Evolutionary conservation across 2,797 vertebrate genomes (phyloP).

Genomic region (Rachycentron canadum): DNA sequence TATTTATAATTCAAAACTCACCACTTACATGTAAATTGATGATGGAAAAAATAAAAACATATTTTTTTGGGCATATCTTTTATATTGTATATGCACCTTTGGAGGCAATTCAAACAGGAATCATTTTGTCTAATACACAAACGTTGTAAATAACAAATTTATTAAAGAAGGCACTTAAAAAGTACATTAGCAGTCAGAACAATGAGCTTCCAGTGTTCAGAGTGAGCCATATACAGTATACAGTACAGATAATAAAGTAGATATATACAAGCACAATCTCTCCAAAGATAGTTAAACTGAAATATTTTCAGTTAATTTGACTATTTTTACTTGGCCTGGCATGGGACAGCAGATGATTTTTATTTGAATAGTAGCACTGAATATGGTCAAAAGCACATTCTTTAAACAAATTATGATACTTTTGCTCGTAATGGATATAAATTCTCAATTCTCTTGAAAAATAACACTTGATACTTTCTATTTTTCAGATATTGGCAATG

Average conservation of each 20-base stretch:
- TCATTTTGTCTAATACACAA: not conserved
- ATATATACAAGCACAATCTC: constrained; percentile 20
- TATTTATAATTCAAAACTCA: no score
- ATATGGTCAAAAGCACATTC: not conserved
- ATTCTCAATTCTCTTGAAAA: not conserved
- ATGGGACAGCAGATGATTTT: constrained; percentile 4
- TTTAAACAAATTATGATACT: not conserved
- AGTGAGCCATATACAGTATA: constrained; percentile 25
- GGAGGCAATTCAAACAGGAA: no score
- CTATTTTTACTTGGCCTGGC: not conserved
- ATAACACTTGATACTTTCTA: not conserved
- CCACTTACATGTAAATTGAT: no score
- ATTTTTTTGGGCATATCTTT: no score
- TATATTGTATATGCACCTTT: no score
- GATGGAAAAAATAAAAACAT: no score
- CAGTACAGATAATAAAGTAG: constrained; percentile 13
- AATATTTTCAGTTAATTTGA: constrained; percentile 2
- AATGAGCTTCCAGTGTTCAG: constrained; percentile 48
- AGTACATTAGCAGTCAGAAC: constrained; percentile 67
- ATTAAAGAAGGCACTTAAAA: constrained; percentile 77
- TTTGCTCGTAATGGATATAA: not conserved
- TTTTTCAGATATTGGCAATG: not conserved
- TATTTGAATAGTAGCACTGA: not conserved
- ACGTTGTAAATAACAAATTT: constrained; percentile 73
- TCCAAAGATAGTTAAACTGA: not conserved